phyloP scores from a whole-genome alignment of 2,797 vertebrate genomes.

The Pseudopleuronectes americanus region DNA sequence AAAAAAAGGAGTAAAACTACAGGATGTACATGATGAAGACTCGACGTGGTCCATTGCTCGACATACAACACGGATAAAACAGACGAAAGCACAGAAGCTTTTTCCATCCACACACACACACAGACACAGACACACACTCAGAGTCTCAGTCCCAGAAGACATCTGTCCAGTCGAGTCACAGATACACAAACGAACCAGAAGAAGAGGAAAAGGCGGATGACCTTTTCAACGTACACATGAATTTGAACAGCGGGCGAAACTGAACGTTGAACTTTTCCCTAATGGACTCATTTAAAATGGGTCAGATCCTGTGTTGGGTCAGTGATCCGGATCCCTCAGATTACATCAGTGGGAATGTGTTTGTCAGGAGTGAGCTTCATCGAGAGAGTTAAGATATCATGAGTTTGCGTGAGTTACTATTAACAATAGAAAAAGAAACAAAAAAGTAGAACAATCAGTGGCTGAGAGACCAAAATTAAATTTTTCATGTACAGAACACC shows the following conservation, averaged over 20 bases:
- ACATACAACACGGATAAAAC: slow-evolving; percentile 49
- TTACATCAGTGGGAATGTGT: background rate
- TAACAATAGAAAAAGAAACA: slow-evolving; percentile 6
- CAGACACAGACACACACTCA: too few relatives aligned
- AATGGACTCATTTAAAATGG: too few relatives aligned
- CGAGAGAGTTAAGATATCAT: slow-evolving; percentile 15
- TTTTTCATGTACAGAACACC: background rate
- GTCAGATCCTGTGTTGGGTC: background rate
- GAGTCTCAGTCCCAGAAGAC: background rate
- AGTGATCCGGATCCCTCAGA: background rate
- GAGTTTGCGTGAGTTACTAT: slow-evolving; percentile 2
- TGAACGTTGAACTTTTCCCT: too few relatives aligned
- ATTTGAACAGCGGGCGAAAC: too few relatives aligned
- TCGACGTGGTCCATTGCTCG: slow-evolving; percentile 51
- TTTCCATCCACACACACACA: background rate
- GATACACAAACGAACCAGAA: background rate
- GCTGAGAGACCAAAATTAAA: background rate
- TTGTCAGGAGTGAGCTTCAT: slow-evolving; percentile 20
- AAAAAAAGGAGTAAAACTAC: slow-evolving; percentile 31
- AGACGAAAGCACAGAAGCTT: slow-evolving; percentile 32
- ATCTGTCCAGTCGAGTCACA: too few relatives aligned
- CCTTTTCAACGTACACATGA: too few relatives aligned
- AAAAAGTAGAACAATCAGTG: too few relatives aligned
- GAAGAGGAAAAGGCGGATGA: background rate
- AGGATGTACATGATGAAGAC: slow-evolving; percentile 70